Base-by-base conservation (phyloP, 1,140 invertebrate species). In the Drosophila serrata region DNA sequence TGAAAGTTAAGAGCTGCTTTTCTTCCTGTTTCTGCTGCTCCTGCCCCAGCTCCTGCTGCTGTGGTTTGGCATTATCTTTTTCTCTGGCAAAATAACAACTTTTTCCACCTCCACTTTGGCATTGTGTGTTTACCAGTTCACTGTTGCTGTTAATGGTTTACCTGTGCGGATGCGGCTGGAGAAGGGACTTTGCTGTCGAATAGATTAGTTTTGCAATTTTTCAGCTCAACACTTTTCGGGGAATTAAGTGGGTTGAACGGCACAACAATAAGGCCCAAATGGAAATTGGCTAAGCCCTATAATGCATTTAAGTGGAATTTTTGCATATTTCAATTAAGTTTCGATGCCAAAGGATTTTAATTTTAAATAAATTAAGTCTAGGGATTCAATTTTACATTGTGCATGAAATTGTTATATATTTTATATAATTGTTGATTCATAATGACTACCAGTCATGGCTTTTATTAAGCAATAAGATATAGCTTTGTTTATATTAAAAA, bases 141-240 rank as follows among this genome's bases (percentile, higher is more conserved):
- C 48, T 73, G 46, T 45, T 74, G 57, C 72, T 62, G 33, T 46
- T 74, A 74, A 74, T 74, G 70, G 69, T 39, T 74, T 73, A 73
- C 56, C 68, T 57, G 64, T 46, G 48, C 40, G 68, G 40, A 33
- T 69, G 48, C 48, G 33, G 64, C 13, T 17, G 8, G 31, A 5
- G 45, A 12, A 46, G 27, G 42, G 31, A 51, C 17, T 60, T 31
- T 3, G 33, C 17, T 72, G 68, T 61, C 33, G 48, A 53, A 74
- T 62, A 46, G 70, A 74, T 74, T 62, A 74, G 70, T 74, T 62
- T 61, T 74, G 57, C 69, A 74, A 74, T 74, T 74, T 74, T 74
- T 74, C 69, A 74, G 69, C 69, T 72, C 51, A 73, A 73, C 69
- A 59, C 67, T 59, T 72, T 40, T 3, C 22, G 1, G 22, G n/a